Evolutionary conservation across 2,888 invertebrate species (phyloP).

Genomic region (Mantis religiosa): DNA sequence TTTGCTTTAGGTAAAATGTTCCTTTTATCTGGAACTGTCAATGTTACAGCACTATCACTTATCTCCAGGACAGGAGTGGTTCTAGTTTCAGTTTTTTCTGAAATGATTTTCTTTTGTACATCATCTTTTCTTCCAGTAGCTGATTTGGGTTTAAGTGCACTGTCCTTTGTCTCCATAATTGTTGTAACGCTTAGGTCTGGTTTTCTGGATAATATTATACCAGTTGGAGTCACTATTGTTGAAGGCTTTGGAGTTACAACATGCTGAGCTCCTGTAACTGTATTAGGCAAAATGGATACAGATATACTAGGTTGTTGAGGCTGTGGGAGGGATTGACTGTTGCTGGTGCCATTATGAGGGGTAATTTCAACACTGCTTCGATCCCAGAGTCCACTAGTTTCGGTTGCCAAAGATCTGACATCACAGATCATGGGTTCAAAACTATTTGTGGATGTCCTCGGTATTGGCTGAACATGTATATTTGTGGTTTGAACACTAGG

Average conservation of each 20-base stretch:
- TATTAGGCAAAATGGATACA: constrained; percentile 60
- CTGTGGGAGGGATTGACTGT: constrained; percentile 43
- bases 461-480: neutral
- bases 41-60: neutral
- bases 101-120: neutral
- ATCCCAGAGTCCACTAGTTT: constrained; percentile 20
- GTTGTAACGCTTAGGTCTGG: constrained; percentile 27
- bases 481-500: neutral
- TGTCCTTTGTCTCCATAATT: constrained; percentile 18
- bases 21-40: neutral
- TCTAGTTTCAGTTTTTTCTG: neutral
- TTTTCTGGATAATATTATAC: constrained; percentile 26
- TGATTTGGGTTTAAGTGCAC: constrained; percentile 1
- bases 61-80: neutral
- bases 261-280: neutral
- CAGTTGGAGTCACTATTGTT: constrained; percentile 28
- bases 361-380: neutral
- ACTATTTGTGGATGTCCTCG: neutral
- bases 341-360: neutral
- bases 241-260: constrained; percentile 3
- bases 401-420: constrained; percentile 38
- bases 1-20: neutral
- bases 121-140: neutral
- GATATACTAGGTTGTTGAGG: constrained; percentile 41
- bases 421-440: constrained; percentile 46